These are phyloP conservation scores for Drosophila bocqueti DNA, from an alignment of 1,140 invertebrate species.

Conservation along the genomic window DNA sequence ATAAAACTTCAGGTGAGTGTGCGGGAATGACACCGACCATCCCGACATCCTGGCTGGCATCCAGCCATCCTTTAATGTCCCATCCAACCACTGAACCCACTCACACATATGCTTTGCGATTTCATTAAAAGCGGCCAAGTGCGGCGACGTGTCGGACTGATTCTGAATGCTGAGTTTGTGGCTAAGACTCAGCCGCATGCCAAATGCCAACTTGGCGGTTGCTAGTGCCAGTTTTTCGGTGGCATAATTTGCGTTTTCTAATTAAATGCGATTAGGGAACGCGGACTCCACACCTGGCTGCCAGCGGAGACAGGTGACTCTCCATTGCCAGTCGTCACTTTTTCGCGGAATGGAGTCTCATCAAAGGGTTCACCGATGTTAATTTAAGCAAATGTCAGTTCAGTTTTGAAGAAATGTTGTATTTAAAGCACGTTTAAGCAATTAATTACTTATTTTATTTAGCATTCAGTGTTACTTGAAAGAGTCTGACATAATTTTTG, in stretches of 20 bases:
- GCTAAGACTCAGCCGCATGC: constrained; percentile 33
- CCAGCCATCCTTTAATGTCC: constrained; percentile 7
- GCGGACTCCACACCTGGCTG: not conserved
- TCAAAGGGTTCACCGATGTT: not conserved
- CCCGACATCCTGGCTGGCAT: not conserved
- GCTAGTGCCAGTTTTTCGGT: constrained; percentile 40
- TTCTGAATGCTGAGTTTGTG: constrained; percentile 38
- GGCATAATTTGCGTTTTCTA: constrained; percentile 59
- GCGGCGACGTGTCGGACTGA: constrained; percentile 41
- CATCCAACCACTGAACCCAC: constrained; percentile 21
- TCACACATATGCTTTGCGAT: constrained; percentile 59
- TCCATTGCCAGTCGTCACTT: not conserved
- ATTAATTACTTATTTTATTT: too few species aligned
- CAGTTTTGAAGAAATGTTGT: too few species aligned
- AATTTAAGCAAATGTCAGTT: too few species aligned
- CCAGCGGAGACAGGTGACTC: not conserved
- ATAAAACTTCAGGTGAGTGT: constrained; percentile 56
- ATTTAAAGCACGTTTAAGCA: too few species aligned
- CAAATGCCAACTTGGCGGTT: constrained; percentile 50
- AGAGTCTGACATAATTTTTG: too few species aligned
- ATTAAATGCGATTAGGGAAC: constrained; percentile 48
- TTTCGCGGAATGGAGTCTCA: not conserved
- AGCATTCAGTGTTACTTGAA: too few species aligned
- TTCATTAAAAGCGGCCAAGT: constrained; percentile 62
- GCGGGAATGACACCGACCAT: constrained; percentile 17